Percentiles rank a stretch among this genome's conserved stretches.
Conservation (phyloP, 1,140 invertebrate species). For the Tetragnatha versicolor region DNA sequence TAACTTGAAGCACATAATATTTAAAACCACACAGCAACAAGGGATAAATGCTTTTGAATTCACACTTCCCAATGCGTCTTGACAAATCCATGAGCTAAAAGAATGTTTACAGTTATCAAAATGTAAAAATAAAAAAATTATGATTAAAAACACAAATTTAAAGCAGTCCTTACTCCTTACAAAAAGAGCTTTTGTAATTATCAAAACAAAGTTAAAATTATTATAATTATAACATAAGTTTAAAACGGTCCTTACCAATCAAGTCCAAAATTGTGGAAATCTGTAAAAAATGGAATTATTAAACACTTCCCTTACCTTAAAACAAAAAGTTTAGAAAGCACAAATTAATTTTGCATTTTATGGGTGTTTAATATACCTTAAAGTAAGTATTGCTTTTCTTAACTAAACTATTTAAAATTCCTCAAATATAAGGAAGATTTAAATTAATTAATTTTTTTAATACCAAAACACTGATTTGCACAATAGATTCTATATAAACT, state of each 20-base stretch:
- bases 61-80: conserved; percentile 51
- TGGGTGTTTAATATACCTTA: no score
- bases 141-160: neutral
- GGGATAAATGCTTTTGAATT: neutral
- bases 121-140: neutral
- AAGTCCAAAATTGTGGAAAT: conserved; percentile 16
- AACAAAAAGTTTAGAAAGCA: no score
- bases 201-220: neutral
- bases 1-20: neutral
- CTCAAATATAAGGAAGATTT: no score
- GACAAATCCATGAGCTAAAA: conserved; percentile 51
- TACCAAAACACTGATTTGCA: no score
- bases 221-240: neutral
- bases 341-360: no score
- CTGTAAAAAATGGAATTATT: neutral
- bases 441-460: no score
- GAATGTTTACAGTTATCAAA: neutral
- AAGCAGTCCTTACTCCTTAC: no score
- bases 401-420: no score
- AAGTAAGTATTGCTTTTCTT: no score
- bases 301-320: no score
- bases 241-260: conserved; percentile 22
- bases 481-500: no score
- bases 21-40: neutral
- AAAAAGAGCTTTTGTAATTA: neutral